phyloP scores from a whole-genome alignment of 1,140 invertebrate genomes.

The Branchinecta lynchi region DNA sequence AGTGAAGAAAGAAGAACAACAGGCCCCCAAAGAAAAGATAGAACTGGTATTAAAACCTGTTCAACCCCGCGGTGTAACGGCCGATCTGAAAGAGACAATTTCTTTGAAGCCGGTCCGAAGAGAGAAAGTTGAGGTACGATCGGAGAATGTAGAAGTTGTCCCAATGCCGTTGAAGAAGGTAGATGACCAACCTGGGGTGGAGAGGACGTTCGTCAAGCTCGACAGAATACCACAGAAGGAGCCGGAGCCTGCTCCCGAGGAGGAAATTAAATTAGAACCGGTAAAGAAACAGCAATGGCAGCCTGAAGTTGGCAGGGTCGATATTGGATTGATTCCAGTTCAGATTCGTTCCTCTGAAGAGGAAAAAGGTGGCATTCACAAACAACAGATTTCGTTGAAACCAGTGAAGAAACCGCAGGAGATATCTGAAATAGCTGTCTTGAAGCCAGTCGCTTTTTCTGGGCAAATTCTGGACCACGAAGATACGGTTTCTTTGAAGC shows the following conservation, averaged over 20 bases:
- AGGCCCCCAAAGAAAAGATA: constrained; percentile 14
- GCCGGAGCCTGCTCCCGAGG: constrained; percentile 22
- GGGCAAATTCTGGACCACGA: no score
- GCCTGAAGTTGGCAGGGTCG: constrained; percentile 19
- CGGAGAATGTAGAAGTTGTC: constrained; percentile 14
- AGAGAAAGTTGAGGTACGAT: no score
- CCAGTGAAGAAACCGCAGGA: no score
- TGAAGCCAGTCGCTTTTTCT: no score
- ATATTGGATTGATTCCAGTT: constrained; percentile 21
- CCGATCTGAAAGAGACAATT: no score
- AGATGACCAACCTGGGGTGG: not conserved
- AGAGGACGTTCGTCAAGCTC: not conserved
- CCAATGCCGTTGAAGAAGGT: not conserved
- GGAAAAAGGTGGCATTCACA: not conserved
- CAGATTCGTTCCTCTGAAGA: constrained; percentile 22
- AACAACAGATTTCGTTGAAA: not conserved
- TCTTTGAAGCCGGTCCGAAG: no score
- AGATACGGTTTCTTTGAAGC: no score
- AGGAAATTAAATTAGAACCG: constrained; percentile 20
- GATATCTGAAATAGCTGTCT: no score
- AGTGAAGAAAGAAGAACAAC: constrained; percentile 18
- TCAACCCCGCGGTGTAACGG: not conserved
- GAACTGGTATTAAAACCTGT: constrained; percentile 20
- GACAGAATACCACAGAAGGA: constrained; percentile 10
- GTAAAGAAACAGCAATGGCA: constrained; percentile 12